Evolutionary conservation across 2,797 vertebrate genomes (phyloP), one percentile per base, ranked within the genome.

Genomic region (Eulemur coronatus): DNA sequence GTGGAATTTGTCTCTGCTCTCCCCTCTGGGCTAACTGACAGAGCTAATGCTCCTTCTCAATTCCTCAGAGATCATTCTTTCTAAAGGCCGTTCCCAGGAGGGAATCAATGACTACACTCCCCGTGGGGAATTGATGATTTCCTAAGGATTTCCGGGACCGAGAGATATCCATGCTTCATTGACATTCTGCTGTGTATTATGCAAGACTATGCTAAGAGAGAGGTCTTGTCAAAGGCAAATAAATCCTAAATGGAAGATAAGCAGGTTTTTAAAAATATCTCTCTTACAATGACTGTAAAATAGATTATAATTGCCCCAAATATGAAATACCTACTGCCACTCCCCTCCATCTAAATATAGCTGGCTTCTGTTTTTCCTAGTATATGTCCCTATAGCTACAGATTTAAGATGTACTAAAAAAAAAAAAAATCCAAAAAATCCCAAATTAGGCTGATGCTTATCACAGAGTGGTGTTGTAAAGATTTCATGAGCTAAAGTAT

Each of bases 21-120:
- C 18, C 95, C 93, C 93, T 96, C 90, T 96, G 94, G 93, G 93
- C 94, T 96, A 85, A 82, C 95, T 89, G 94, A 97, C 93, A 97
- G 95, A 94, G 92, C 69, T 95, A 95, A 98, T 85, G 92, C 89
- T 79, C 86, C 96, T 97, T 97, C 96, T 95, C 95, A 95, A 97
- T 98, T 97, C 97, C 97, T 97, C 89, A 89, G 97, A 98, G 96
- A 97, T 96, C 89, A 94, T 96, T 92, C 87, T 97, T 93, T 95
- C 93, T 93, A 91, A 96, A 96, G 96, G 92, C 92, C 91, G 78
- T 50, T 97, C 97, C 90, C 97, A 84, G 73, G 96, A 94, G 97
- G 90, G 90, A 94, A 97, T 96, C 96, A 93, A 95, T 92, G 95
- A 84, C 85, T 97, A 72, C 4, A 11, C 41, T 85, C 92, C 69